Conservation (phyloP, 2,888 invertebrate species). For the Laothoe populi region DNA sequence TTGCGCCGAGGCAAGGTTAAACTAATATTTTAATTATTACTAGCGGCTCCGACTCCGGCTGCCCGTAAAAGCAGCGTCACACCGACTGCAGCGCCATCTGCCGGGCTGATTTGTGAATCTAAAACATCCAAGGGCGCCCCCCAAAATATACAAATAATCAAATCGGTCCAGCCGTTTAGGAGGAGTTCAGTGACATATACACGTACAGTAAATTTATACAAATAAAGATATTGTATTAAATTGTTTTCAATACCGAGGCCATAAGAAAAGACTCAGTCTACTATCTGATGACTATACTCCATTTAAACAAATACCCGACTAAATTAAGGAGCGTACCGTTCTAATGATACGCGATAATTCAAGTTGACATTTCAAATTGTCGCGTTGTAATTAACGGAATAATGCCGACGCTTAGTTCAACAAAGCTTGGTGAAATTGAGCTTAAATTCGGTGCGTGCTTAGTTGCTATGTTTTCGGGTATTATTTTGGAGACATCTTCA, state of each 20-base stretch:
- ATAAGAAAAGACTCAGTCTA: neutral
- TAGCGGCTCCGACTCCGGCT: no score
- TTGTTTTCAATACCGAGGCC: neutral
- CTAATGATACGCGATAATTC: slow-evolving; percentile 27
- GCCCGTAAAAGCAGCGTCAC: no score
- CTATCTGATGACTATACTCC: neutral
- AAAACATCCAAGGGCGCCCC: no score
- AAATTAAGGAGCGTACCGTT: slow-evolving; percentile 26
- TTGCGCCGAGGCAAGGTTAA: no score
- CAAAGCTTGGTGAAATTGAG: slow-evolving; percentile 23
- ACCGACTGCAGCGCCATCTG: no score
- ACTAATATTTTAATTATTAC: no score
- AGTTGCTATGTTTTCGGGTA: neutral
- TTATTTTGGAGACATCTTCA: neutral
- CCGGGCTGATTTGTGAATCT: no score
- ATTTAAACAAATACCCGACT: slow-evolving; percentile 27
- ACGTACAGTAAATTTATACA: no score
- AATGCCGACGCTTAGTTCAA: slow-evolving; percentile 19
- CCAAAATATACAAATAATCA: no score
- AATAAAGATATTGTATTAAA: neutral
- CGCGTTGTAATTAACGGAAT: slow-evolving; percentile 29
- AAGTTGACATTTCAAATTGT: slow-evolving; percentile 30
- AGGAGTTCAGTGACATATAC: no score
- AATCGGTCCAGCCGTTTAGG: no score
- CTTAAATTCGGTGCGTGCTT: slow-evolving; percentile 22